A percentile compares a stretch with the other conserved stretches of the same genome.
Conservation (phyloP, 2,113 vertebrate genomes). For the Ranitomeya imitator region DNA sequence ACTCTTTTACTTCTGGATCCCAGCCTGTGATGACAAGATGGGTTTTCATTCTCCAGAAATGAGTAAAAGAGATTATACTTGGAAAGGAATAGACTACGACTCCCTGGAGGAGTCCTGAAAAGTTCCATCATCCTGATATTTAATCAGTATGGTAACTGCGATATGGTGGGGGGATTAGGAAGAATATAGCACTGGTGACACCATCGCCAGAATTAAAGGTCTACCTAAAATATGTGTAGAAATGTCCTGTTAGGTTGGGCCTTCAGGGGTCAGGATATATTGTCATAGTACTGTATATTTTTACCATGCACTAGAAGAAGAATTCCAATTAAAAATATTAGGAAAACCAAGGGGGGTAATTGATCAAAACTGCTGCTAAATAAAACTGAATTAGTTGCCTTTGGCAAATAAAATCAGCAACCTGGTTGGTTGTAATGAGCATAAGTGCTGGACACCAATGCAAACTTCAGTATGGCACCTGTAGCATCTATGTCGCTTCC, state of each 20-base stretch:
- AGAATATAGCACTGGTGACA: slow-evolving; percentile 64
- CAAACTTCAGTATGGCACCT: too few relatives aligned
- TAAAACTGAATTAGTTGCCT: background rate
- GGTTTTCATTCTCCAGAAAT: slow-evolving; percentile 74
- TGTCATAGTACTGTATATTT: background rate
- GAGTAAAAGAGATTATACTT: slow-evolving; percentile 72
- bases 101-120: slow-evolving; percentile 70
- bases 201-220: slow-evolving; percentile 17
- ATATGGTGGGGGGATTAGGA: slow-evolving; percentile 62
- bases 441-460: too few relatives aligned
- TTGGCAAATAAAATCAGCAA: background rate
- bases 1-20: slow-evolving; percentile 70
- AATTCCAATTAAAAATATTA: background rate
- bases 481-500: too few relatives aligned
- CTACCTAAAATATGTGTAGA: background rate
- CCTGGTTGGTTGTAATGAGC: background rate
- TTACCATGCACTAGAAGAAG: background rate
- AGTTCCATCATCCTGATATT: slow-evolving; percentile 69
- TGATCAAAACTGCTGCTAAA: background rate
- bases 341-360: background rate
- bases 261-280: background rate
- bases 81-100: slow-evolving; percentile 69
- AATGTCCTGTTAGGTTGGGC: background rate
- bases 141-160: slow-evolving; percentile 75
- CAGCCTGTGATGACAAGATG: slow-evolving; percentile 69